Evolutionary conservation across 2,113 vertebrate genomes (phyloP), one percentile per base, ranked within the genome.

Genomic region (Equus przewalskii): DNA sequence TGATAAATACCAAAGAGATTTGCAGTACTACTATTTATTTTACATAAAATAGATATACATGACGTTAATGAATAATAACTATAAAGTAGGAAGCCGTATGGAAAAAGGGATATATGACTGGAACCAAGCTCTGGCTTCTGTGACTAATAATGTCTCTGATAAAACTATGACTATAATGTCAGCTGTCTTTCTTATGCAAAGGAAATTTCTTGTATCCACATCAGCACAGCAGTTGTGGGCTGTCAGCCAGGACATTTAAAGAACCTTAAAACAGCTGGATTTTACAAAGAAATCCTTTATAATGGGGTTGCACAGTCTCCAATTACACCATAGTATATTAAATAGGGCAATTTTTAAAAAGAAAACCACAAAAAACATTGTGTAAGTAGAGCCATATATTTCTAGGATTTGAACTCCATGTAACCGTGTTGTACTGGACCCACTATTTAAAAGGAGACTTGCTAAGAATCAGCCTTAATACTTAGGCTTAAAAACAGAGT

Each of bases 241-340:
- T 80, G n/a, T 82, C 51, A 58, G 36, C 69, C 73, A 96, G 78
- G 64, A 94, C 79, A 94, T 70, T 93, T 62, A 91, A 82, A 95
- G 69, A 96, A 64, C 58, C 64, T 86, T 89, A 91, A 92, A 97
- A 93, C 30, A 85, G 41, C 67, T 91, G 30, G n/a, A 93, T 91
- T 91, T 84, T 82, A 95, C 33, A 89, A 81, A 93, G 94, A 91
- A 93, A 64, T 79, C 54, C 28, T 94, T 93, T 94, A 80, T 83
- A 89, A 69, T 15, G 33, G 60, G 69, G 69, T 69, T 70, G 7
- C 91, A 49, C 15, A 58, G 14, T 72, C 89, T 97, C 83, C 86
- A 69, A 89, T 91, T 93, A 92, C 75, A 73, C 30, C 44, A 95
- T 15, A 33, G 33, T 51, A 95, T 78, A 96, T 96, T 91, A 90